phyloP scores from a whole-genome alignment of 2,113 vertebrate genomes.

The Perca flavescens region DNA sequence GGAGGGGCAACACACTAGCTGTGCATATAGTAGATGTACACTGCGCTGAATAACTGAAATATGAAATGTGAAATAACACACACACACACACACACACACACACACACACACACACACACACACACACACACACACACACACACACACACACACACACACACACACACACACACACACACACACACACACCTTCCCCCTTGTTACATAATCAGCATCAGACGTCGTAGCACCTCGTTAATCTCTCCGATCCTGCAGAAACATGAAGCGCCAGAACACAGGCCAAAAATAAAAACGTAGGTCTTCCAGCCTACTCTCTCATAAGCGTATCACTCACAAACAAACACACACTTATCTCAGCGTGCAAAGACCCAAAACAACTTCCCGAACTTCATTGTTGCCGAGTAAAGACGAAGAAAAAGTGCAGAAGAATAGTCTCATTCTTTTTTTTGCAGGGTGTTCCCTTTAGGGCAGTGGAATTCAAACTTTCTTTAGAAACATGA shows the following conservation, averaged over 20 bases:
- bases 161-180: not conserved
- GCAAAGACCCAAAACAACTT: not conserved
- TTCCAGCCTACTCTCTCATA: not conserved
- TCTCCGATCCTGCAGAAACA: slow-evolving; percentile 16
- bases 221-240: slow-evolving; percentile 15
- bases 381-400: not conserved
- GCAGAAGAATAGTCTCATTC: no score
- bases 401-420: not conserved
- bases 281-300: slow-evolving; percentile 30
- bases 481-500: not conserved
- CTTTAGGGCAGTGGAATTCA: not conserved
- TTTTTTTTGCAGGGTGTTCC: no score
- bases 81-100: not conserved
- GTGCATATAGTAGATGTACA: not conserved
- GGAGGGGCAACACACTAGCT: not conserved
- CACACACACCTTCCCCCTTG: not conserved
- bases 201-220: slow-evolving; percentile 36
- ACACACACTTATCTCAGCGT: not conserved
- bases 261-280: slow-evolving; percentile 7
- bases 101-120: not conserved
- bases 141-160: not conserved
- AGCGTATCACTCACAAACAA: not conserved
- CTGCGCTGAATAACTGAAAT: not conserved
- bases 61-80: no score
- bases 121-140: not conserved